phyloP scores from a whole-genome alignment of 2,888 invertebrate species.

The Ganaspis brasiliensis region DNA sequence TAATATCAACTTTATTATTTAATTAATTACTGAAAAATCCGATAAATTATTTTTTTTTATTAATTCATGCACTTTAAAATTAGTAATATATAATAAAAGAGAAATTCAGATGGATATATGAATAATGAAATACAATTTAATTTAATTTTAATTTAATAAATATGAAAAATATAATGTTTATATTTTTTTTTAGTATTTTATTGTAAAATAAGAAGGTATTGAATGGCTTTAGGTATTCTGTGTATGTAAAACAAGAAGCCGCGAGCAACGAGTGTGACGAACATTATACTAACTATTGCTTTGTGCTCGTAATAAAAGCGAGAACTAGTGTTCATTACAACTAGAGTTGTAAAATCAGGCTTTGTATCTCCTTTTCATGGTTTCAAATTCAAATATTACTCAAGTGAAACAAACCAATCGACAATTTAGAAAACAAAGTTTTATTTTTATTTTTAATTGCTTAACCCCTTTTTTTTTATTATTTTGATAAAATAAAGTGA shows the following conservation, averaged over 20 bases:
- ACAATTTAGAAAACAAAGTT: not conserved
- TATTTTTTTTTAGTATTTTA: not conserved
- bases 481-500: not conserved
- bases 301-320: slow-evolving; percentile 13
- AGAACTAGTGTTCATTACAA: slow-evolving; percentile 26
- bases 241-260: not conserved
- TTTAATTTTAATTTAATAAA: too few species aligned
- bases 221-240: not conserved
- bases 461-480: not conserved
- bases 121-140: too few species aligned
- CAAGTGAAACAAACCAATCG: not conserved
- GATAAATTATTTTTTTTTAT: too few species aligned
- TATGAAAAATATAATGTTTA: slow-evolving; percentile 3
- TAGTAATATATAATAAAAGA: too few species aligned
- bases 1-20: too few species aligned
- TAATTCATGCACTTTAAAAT: too few species aligned
- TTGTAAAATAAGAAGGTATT: not conserved
- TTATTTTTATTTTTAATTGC: not conserved
- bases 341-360: slow-evolving; percentile 23
- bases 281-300: not conserved
- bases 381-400: not conserved
- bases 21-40: too few species aligned
- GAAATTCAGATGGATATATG: too few species aligned
- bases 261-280: slow-evolving; percentile 16
- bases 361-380: not conserved